Evolutionary conservation across 1,140 invertebrate species (phyloP).

Genomic region (Planococcus citri): DNA sequence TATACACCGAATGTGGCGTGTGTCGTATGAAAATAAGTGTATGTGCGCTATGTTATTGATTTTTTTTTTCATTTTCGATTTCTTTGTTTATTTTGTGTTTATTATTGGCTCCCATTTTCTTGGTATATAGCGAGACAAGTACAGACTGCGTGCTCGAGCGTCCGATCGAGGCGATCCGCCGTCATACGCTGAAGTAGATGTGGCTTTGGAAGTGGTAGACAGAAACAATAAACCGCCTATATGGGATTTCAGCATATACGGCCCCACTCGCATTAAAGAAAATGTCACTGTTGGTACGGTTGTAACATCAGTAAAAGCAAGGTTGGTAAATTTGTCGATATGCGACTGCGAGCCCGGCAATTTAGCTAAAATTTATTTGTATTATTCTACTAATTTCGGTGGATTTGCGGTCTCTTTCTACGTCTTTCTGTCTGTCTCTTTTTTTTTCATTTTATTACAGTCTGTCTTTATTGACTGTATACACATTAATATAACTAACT

Average conservation of each 20-base stretch:
- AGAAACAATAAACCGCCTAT: constrained; percentile 94
- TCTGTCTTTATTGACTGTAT: too few species aligned
- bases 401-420: background rate
- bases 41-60: constrained; percentile 23
- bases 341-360: constrained; percentile 1
- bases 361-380: too few species aligned
- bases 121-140: constrained; percentile 69
- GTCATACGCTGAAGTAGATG: constrained; percentile 83
- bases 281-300: constrained; percentile 94
- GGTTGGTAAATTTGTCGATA: constrained; percentile 88
- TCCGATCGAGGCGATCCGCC: constrained; percentile 78
- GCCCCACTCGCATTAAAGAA: constrained; percentile 91
- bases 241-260: constrained; percentile 85
- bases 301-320: constrained; percentile 91
- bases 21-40: too few species aligned
- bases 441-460: too few species aligned
- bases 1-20: background rate
- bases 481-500: background rate
- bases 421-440: background rate
- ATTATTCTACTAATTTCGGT: background rate
- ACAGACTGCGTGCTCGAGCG: constrained; percentile 83
- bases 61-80: constrained; percentile 29
- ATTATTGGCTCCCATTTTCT: constrained; percentile 24
- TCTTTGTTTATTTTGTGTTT: constrained; percentile 28
- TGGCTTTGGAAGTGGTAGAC: constrained; percentile 94